Base-by-base conservation (phyloP, 1,140 invertebrate species). In the Apolygus lucorum region DNA sequence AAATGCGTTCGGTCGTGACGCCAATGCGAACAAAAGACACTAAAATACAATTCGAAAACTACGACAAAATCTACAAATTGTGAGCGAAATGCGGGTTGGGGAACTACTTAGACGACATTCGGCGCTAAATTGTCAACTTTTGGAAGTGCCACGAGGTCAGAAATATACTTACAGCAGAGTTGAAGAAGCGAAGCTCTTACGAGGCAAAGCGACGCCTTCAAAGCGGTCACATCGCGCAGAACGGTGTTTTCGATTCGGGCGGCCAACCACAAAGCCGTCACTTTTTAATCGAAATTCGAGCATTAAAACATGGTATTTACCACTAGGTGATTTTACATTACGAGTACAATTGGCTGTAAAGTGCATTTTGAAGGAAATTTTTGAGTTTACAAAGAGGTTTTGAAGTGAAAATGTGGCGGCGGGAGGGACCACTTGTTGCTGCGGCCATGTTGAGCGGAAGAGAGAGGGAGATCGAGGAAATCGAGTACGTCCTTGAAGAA, bases 261-360 rank as follows among this genome's bases (percentile, higher is more conserved):
- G n/a, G 42, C 59, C 1, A 69, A 13, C 68, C 68, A 69, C 52
- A 69, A 62, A 62, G 68, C 68, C 2, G 14, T 34, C 8, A 69
- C 68, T 69, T 26, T 14, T 34, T 11, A 49, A 11, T 49, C 17
- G 17, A 49, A 49, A 49, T 49, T 49, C 34, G 34, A 49, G 34
- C n/a, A n/a, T n/a, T n/a, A n/a, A n/a, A n/a, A n/a, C n/a, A n/a
- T n/a, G n/a, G n/a, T n/a, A n/a, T n/a, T n/a, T n/a, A n/a, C n/a
- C n/a, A n/a, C n/a, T n/a, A n/a, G n/a, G n/a, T n/a, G n/a, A n/a
- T n/a, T n/a, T n/a, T n/a, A n/a, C n/a, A n/a, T n/a, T n/a, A n/a
- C n/a, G n/a, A n/a, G n/a, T n/a, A n/a, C n/a, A n/a, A n/a, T n/a
- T n/a, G n/a, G n/a, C n/a, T n/a, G n/a, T n/a, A n/a, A n/a, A n/a